Evolutionary conservation across 2,888 invertebrate species (phyloP).

Genomic region (Apodemia hepburni): DNA sequence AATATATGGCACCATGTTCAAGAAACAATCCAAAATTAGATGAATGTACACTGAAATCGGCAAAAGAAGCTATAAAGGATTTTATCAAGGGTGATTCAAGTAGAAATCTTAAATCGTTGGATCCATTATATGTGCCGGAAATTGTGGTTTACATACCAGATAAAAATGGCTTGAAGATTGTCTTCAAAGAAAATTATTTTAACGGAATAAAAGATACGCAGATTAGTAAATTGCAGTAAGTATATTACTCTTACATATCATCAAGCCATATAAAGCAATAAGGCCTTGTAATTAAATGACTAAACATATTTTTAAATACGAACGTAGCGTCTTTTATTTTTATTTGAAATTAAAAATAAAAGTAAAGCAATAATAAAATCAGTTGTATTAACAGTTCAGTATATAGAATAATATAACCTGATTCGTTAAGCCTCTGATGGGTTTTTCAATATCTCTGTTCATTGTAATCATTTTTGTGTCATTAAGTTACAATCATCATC

Average conservation of each 20-base stretch:
- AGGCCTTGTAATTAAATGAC: too few relatives aligned
- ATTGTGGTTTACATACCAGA: slow-evolving; percentile 55
- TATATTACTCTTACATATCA: slow-evolving; percentile 10
- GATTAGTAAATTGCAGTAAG: slow-evolving; percentile 49
- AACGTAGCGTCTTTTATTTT: too few relatives aligned
- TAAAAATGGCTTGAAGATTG: slow-evolving; percentile 50
- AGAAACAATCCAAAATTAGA: slow-evolving; percentile 56
- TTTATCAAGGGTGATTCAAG: slow-evolving; percentile 49
- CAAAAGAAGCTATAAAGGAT: slow-evolving; percentile 45
- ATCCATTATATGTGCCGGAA: slow-evolving; percentile 51
- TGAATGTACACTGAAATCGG: slow-evolving; percentile 53
- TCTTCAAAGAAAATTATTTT: slow-evolving; percentile 54
- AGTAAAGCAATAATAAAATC: not conserved
- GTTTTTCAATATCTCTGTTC: too few relatives aligned
- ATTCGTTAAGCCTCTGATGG: too few relatives aligned
- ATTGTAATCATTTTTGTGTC: too few relatives aligned
- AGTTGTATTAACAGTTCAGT: too few relatives aligned
- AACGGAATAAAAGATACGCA: slow-evolving; percentile 50
- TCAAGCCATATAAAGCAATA: too few relatives aligned
- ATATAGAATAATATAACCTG: too few relatives aligned
- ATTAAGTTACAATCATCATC: too few relatives aligned
- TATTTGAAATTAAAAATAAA: too few relatives aligned
- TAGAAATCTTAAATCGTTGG: slow-evolving; percentile 46
- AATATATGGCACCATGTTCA: slow-evolving; percentile 50
- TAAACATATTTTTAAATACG: too few relatives aligned